A percentile compares a stretch with the other conserved stretches of the same genome.
Conservation (phyloP, 1,140 invertebrate species). For the Drosophila teissieri region DNA sequence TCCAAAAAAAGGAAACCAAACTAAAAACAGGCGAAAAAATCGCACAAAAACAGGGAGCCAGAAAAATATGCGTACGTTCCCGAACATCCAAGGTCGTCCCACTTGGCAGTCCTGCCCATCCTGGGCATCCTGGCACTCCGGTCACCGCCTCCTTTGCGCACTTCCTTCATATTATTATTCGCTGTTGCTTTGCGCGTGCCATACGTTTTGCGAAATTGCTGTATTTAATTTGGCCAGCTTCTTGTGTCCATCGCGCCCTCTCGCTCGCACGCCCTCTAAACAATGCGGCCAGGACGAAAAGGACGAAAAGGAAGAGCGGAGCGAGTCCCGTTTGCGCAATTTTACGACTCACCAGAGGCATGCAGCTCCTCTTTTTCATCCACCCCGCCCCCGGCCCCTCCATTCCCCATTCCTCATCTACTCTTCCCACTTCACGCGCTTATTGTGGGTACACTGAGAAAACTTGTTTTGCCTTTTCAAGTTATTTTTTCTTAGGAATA, state of each 20-base stretch:
- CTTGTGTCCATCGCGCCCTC: neutral
- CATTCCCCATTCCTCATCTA: neutral
- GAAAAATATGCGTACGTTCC: conserved; percentile 58
- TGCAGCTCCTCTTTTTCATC: conserved; percentile 20
- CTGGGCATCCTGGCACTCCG: too few relatives aligned
- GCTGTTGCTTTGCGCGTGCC: conserved; percentile 50
- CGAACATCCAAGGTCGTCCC: conserved; percentile 38
- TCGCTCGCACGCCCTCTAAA: conserved; percentile 23
- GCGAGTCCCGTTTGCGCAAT: conserved; percentile 56
- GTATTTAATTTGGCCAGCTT: conserved; percentile 71
- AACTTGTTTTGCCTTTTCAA: conserved; percentile 6
- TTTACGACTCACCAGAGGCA: conserved; percentile 74
- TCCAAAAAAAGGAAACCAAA: conserved; percentile 10
- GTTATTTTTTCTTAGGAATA: neutral
- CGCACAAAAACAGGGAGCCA: conserved; percentile 31
- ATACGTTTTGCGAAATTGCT: conserved; percentile 72
- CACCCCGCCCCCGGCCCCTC: neutral
- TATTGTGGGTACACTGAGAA: conserved; percentile 64
- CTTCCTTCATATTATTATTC: conserved; percentile 67
- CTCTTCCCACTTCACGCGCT: conserved; percentile 32
- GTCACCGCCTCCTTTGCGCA: conserved; percentile 33
- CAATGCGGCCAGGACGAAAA: conserved; percentile 24
- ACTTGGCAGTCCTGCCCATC: neutral
- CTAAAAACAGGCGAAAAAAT: neutral
- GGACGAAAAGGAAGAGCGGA: neutral